These are phyloP conservation scores for Trichopria drosophilae DNA, from an alignment of 2,888 invertebrate species.

Conservation along the genomic window DNA sequence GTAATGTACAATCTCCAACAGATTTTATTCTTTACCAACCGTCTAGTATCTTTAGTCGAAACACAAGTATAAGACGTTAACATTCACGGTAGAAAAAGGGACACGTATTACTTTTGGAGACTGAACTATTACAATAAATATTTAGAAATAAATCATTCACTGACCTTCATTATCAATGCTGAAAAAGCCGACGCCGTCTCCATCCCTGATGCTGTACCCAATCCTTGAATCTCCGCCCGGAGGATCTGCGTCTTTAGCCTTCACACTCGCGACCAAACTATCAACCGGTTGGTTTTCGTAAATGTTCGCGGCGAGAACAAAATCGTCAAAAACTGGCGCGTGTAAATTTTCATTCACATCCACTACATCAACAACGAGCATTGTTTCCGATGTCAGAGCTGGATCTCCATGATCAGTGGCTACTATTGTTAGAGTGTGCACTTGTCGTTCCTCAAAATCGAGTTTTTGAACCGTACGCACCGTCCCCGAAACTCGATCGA, in stretches of 20 bases:
- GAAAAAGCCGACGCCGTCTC: constrained; percentile 90
- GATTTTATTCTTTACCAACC: too few relatives aligned
- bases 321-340: constrained; percentile 81
- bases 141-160: constrained; percentile 35
- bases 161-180: constrained; percentile 86
- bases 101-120: too few relatives aligned
- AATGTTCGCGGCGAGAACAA: constrained; percentile 74
- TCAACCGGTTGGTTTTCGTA: constrained; percentile 80
- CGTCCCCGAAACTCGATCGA: constrained; percentile 84
- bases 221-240: constrained; percentile 80
- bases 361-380: constrained; percentile 81
- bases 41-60: too few relatives aligned
- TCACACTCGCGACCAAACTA: constrained; percentile 75
- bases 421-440: constrained; percentile 83
- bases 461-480: constrained; percentile 76
- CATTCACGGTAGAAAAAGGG: too few relatives aligned
- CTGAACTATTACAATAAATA: too few relatives aligned
- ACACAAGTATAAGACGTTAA: too few relatives aligned
- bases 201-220: constrained; percentile 83
- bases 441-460: constrained; percentile 88
- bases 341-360: constrained; percentile 93
- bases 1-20: too few relatives aligned
- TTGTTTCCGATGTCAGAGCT: constrained; percentile 75
- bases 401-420: constrained; percentile 87
- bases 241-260: constrained; percentile 79